These are phyloP conservation scores for Serripes groenlandicus DNA, from an alignment of 2,888 invertebrate genomes.

Conservation along the genomic window DNA sequence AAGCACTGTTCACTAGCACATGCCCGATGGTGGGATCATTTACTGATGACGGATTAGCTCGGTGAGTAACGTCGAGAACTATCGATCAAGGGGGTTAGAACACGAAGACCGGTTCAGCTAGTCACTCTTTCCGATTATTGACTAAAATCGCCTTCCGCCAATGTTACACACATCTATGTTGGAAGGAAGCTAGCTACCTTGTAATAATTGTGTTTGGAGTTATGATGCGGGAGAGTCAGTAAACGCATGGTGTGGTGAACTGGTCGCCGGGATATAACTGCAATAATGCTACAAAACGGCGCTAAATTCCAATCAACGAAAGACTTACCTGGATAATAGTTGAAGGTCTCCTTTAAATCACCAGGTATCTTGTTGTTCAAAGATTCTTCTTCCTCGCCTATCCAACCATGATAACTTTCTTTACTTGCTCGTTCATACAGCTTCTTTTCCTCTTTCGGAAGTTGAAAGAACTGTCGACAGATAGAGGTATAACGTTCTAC, in stretches of 20 bases:
- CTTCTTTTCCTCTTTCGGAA: slow-evolving; percentile 37
- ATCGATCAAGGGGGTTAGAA: too few species aligned
- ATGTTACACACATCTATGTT: too few species aligned
- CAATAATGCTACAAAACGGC: neutral
- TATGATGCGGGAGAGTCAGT: neutral
- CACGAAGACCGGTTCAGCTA: too few species aligned
- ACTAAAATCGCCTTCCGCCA: too few species aligned
- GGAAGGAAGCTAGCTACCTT: too few species aligned
- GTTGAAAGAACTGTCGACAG: slow-evolving; percentile 32
- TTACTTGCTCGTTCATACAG: slow-evolving; percentile 18
- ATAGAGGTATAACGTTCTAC: neutral
- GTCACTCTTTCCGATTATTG: too few species aligned
- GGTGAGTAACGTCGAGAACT: too few species aligned
- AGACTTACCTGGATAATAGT: slow-evolving; percentile 23
- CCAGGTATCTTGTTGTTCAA: slow-evolving; percentile 36
- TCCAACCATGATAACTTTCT: slow-evolving; percentile 32
- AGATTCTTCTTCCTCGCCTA: slow-evolving; percentile 24
- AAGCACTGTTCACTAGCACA: too few species aligned
- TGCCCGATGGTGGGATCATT: too few species aligned
- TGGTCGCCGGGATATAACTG: neutral
- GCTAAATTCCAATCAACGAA: neutral
- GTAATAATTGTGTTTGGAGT: too few species aligned
- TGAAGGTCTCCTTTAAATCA: slow-evolving; percentile 50
- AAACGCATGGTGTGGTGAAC: neutral
- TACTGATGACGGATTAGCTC: too few species aligned